phyloP scores from a whole-genome alignment of 2,113 vertebrate species.

The Chloropsis cyanopogon region DNA sequence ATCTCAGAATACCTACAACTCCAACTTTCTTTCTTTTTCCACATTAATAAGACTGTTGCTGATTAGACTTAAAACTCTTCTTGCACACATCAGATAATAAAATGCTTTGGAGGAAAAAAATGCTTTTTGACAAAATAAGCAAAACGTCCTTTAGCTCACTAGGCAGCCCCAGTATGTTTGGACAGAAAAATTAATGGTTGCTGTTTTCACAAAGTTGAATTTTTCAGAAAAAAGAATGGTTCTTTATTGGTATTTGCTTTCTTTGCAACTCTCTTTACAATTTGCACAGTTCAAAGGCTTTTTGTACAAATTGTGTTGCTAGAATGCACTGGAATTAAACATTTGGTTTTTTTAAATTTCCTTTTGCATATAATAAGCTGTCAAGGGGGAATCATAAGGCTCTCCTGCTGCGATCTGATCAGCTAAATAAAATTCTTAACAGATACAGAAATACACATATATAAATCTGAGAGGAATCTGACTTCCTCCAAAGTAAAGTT shows the following conservation, averaged over 20 bases:
- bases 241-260: not conserved
- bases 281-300: not conserved
- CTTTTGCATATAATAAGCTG: constrained; percentile 11
- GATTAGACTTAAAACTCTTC: not conserved
- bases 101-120: not conserved
- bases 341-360: constrained; percentile 40
- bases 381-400: not conserved
- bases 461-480: not conserved
- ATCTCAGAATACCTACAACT: not conserved
- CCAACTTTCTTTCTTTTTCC: not conserved
- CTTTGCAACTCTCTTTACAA: not conserved
- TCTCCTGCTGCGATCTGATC: not conserved
- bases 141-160: not conserved
- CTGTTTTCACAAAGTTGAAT: not conserved
- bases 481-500: not conserved
- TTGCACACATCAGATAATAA: not conserved
- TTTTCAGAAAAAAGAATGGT: not conserved
- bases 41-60: not conserved
- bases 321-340: constrained; percentile 12
- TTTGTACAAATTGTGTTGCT: not conserved
- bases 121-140: not conserved
- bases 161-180: not conserved
- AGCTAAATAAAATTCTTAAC: not conserved
- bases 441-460: not conserved
- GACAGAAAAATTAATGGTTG: not conserved